A percentile compares a stretch with the other conserved stretches of the same genome.
phyloP scores from a whole-genome alignment of 2,113 vertebrate species.

The Hemiscyllium ocellatum region DNA sequence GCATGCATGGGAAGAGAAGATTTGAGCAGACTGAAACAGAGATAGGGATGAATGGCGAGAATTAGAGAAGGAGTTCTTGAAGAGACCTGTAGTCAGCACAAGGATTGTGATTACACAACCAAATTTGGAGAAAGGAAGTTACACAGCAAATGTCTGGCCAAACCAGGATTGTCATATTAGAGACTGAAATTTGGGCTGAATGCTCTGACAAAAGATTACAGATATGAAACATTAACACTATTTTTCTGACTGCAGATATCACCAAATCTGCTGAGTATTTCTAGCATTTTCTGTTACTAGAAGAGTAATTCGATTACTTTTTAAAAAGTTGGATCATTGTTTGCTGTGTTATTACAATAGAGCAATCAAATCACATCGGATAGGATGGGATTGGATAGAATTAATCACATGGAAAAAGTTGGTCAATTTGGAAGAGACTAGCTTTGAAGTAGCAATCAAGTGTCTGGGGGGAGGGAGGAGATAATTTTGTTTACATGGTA shows the following conservation, averaged over 20 bases:
- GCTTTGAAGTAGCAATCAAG: no score
- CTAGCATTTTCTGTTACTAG: background rate
- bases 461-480: no score
- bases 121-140: background rate
- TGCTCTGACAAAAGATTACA: no score
- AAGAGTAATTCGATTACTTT: background rate
- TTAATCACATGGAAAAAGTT: no score
- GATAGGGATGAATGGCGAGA: background rate
- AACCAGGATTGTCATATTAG: background rate
- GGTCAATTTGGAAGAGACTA: no score
- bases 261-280: no score
- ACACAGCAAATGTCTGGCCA: background rate
- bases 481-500: no score
- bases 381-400: no score
- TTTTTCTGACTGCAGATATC: background rate
- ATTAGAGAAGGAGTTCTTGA: background rate
- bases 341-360: background rate
- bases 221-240: background rate
- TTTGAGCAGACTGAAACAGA: background rate
- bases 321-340: background rate
- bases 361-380: background rate
- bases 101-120: background rate
- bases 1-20: background rate
- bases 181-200: background rate
- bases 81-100: background rate